A percentile compares a stretch with the other conserved stretches of the same genome.
These are phyloP conservation scores for Eudyptes chrysolophus DNA, from an alignment of 2,113 vertebrate species.

Conservation along the genomic window DNA sequence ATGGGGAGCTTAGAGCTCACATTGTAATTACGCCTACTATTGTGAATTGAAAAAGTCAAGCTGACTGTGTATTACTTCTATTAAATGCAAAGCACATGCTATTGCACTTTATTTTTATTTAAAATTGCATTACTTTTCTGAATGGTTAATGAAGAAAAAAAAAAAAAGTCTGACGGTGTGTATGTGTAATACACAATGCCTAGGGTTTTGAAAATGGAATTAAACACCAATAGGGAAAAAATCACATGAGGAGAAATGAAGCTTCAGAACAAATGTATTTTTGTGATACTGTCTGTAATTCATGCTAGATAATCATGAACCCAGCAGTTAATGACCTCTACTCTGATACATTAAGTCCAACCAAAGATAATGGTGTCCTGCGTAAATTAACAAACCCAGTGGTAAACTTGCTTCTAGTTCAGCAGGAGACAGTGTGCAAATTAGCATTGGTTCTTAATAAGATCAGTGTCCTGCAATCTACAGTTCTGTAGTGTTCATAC, in stretches of 20 bases:
- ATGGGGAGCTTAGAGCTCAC: neutral
- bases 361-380: slow-evolving; percentile 91
- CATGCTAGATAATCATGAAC: slow-evolving; percentile 78
- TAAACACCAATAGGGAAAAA: slow-evolving; percentile 64
- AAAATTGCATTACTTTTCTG: slow-evolving; percentile 32
- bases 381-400: slow-evolving; percentile 98
- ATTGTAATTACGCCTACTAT: slow-evolving; percentile 35
- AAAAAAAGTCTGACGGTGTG: neutral
- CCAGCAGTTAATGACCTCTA: slow-evolving; percentile 86
- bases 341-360: slow-evolving; percentile 83
- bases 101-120: slow-evolving; percentile 49
- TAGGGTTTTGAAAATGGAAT: slow-evolving; percentile 67
- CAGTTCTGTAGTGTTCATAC: slow-evolving; percentile 79
- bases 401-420: slow-evolving; percentile 96
- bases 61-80: neutral
- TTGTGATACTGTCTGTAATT: slow-evolving; percentile 77
- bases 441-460: slow-evolving; percentile 98
- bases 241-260: slow-evolving; percentile 62
- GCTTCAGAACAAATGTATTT: slow-evolving; percentile 73
- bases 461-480: slow-evolving; percentile 81
- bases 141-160: neutral
- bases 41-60: slow-evolving; percentile 24
- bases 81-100: neutral
- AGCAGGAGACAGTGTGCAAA: slow-evolving; percentile 92
- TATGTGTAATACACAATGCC: neutral